These are phyloP conservation scores for Loxodonta africana DNA, from an alignment of 2,113 vertebrate species.

Conservation along the genomic window DNA sequence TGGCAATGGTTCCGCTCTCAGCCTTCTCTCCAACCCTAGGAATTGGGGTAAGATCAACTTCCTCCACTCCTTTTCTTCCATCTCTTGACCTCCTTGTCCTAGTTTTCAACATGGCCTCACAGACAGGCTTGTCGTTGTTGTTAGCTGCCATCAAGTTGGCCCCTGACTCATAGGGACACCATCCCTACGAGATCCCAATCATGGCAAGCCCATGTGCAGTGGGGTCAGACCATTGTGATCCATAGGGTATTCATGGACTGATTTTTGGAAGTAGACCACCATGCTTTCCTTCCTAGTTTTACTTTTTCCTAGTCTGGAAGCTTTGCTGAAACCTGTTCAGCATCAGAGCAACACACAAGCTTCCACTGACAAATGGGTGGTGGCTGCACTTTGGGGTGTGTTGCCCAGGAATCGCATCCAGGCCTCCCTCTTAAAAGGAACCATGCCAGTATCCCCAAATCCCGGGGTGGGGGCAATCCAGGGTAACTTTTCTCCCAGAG, in stretches of 20 bases:
- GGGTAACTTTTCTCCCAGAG: background rate
- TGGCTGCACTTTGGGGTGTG: too few relatives aligned
- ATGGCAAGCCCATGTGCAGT: background rate
- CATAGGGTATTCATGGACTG: background rate
- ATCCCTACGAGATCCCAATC: background rate
- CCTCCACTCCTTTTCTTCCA: too few relatives aligned
- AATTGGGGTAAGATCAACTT: accelerated
- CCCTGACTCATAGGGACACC: background rate
- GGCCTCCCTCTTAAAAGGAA: background rate
- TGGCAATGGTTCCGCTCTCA: accelerated
- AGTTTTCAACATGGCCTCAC: background rate
- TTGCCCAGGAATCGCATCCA: background rate
- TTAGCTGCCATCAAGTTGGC: too few relatives aligned
- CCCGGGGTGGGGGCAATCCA: accelerated
- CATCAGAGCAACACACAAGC: background rate
- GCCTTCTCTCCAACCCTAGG: background rate
- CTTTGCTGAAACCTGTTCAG: background rate
- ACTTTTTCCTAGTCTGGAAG: background rate
- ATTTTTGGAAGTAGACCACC: background rate
- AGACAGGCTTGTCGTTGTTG: too few relatives aligned
- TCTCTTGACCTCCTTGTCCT: background rate
- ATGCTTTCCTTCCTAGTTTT: background rate
- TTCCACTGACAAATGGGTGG: background rate
- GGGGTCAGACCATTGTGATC: background rate
- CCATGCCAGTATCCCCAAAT: background rate